phyloP scores from a whole-genome alignment of 2,797 vertebrate species.

The Eidolon dupreanum region DNA sequence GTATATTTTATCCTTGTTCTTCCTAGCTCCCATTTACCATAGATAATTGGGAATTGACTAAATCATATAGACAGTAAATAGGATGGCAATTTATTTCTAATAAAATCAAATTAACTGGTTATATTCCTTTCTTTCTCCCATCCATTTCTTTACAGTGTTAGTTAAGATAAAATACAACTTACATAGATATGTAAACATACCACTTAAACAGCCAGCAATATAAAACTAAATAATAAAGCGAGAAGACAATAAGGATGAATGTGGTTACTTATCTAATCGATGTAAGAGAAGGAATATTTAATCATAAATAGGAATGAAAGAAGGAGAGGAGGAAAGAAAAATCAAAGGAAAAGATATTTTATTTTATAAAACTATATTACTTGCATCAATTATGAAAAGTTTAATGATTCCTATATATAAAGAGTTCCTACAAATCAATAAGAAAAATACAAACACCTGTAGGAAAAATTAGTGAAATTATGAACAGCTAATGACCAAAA shows the following conservation, averaged over 20 bases:
- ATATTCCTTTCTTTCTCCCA: background rate
- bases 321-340: accelerated
- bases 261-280: background rate
- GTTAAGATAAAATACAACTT: background rate
- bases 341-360: background rate
- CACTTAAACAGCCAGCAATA: background rate
- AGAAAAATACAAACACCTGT: background rate
- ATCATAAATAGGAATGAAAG: background rate
- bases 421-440: conserved; percentile 1
- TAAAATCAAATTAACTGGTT: background rate
- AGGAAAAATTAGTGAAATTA: conserved; percentile 6
- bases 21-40: background rate
- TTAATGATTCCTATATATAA: conserved; percentile 11
- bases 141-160: background rate
- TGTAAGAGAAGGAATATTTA: background rate
- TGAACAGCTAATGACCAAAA: background rate
- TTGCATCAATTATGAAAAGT: background rate
- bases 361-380: background rate
- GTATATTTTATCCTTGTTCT: background rate
- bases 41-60: background rate
- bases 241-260: background rate
- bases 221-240: conserved; percentile 25
- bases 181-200: background rate
- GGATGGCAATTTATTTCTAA: conserved; percentile 1
- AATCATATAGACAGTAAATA: background rate